These are phyloP conservation scores for Petrolisthes cinctipes DNA, from an alignment of 2,888 invertebrate genomes.

Conservation along the genomic window DNA sequence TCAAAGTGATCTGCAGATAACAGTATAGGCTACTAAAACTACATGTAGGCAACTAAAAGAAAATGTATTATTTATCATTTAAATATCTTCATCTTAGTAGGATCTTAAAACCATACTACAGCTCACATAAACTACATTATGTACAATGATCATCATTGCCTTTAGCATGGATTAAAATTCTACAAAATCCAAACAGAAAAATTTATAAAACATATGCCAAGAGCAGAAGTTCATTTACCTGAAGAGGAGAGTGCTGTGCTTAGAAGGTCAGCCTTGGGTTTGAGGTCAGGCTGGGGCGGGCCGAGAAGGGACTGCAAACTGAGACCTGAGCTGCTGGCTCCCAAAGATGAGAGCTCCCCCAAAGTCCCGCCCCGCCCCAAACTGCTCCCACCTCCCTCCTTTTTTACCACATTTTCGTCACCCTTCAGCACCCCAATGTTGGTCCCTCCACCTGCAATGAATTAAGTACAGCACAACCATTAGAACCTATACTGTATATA, in stretches of 20 bases:
- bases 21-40: too few relatives aligned
- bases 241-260: slow-evolving; percentile 61
- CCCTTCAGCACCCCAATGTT: slow-evolving; percentile 58
- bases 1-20: too few relatives aligned
- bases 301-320: slow-evolving; percentile 39
- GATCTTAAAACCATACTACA: too few relatives aligned
- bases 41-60: too few relatives aligned
- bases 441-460: slow-evolving; percentile 57
- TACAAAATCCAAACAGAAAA: too few relatives aligned
- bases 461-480: background rate
- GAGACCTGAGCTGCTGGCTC: slow-evolving; percentile 49
- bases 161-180: too few relatives aligned
- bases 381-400: slow-evolving; percentile 13
- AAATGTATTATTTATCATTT: too few relatives aligned
- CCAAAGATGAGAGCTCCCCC: slow-evolving; percentile 42
- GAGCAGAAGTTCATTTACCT: slow-evolving; percentile 27
- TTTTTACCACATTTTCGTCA: slow-evolving; percentile 41
- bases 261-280: slow-evolving; percentile 56
- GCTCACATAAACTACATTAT: too few relatives aligned
- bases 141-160: too few relatives aligned
- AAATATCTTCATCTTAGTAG: too few relatives aligned
- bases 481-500: too few relatives aligned
- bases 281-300: slow-evolving; percentile 33
- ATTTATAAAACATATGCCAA: too few relatives aligned
- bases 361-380: background rate